Base-by-base conservation (phyloP, 1,140 invertebrate species). In the Drosophila ficusphila region DNA sequence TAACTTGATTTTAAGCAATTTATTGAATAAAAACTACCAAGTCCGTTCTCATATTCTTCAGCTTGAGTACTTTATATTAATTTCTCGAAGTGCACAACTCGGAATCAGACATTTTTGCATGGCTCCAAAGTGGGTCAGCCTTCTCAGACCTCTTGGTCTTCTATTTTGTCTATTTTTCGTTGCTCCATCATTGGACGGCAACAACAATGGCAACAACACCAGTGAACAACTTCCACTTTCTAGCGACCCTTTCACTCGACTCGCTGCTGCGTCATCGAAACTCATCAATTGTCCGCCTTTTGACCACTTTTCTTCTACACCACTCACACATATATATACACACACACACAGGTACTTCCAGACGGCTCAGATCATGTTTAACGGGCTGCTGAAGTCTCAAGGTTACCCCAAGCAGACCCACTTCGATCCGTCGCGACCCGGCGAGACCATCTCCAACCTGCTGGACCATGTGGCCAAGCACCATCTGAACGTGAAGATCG, bases 341-440 rank as follows among this genome's bases (percentile, higher is more conserved):
- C n/a, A n/a, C n/a, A n/a, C n/a, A n/a, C n/a, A 44, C 41, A 95
- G 96, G 67, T 96, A 96, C 76, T 79, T 96, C 38, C 90, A 93
- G 42, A 95, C 95, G 0, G 93, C 92, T 0, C 95, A 96, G 77
- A 94, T 95, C 71, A 93, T 96, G 48, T 93, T 95, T 12, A 97
- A 97, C 88, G 94, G 94, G 52, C 95, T 96, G 81, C 89, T 97
- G 1, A 95, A 96, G 71, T 93, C 94, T 21, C 95, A 96, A 81
- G 95, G 95, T 27, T 94, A 95, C 53, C 95, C 96, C 0, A 95
- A 96, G 76, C 92, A 93, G 1, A 93, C 94, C 0, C 93, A 95
- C 75, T 95, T 96, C 77, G 95, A 96, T 79, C 92, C 94, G n/a
- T 92, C 92, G 1, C 93, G 93, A 38, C 94, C 95, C 1, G 93